These are phyloP conservation scores for Pectinophora gossypiella DNA, from an alignment of 1,140 invertebrate genomes.

Conservation along the genomic window DNA sequence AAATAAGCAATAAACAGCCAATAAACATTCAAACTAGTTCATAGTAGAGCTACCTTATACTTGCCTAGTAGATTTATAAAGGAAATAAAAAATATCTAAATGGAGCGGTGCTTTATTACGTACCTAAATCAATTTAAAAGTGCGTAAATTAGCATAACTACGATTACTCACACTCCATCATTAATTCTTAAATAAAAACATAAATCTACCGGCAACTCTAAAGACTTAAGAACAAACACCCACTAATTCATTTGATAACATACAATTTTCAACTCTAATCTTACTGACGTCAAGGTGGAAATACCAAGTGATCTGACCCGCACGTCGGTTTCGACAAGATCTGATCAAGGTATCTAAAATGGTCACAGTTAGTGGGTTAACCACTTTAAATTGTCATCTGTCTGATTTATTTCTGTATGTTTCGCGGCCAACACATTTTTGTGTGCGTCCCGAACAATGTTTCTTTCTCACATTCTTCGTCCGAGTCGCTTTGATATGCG, in stretches of 20 bases:
- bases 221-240: conserved; percentile 68
- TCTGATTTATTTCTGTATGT: conserved; percentile 76
- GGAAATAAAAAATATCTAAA: not conserved
- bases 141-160: conserved; percentile 66
- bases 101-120: not conserved
- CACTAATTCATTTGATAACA: conserved; percentile 37
- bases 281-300: conserved; percentile 15
- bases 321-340: conserved; percentile 60
- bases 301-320: not conserved
- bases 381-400: conserved; percentile 77
- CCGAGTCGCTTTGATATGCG: too few species aligned
- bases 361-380: conserved; percentile 76
- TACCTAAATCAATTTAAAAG: conserved; percentile 32
- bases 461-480: conserved; percentile 3
- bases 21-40: too few species aligned
- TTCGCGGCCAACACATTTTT: conserved; percentile 71
- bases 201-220: conserved; percentile 65
- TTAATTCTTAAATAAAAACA: conserved; percentile 75
- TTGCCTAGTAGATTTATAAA: too few species aligned
- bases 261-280: conserved; percentile 43
- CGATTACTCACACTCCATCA: conserved; percentile 66
- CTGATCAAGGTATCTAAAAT: conserved; percentile 75
- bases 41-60: too few species aligned
- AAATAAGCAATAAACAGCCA: too few species aligned
- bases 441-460: conserved; percentile 23